These are phyloP conservation scores for Heliocidaris tuberculata DNA, from an alignment of 35 echinoderm and acorn worm genomes.

Conservation along the genomic window DNA sequence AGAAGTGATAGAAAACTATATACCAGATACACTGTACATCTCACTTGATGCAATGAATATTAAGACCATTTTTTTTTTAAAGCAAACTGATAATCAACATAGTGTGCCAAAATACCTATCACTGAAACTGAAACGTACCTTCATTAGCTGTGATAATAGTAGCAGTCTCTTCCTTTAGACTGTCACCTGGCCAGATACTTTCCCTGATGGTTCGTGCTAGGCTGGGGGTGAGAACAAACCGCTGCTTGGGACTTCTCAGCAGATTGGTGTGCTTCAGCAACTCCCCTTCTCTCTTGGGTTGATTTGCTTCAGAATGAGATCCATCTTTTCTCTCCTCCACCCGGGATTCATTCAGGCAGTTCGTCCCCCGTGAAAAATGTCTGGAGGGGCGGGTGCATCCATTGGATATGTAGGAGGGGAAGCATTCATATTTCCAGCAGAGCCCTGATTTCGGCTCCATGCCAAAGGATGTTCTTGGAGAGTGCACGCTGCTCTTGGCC, in stretches of 20 bases:
- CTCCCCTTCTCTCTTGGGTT: constrained; percentile 10
- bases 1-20: neutral
- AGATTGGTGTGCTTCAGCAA: constrained; percentile 49
- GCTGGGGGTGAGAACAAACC: constrained; percentile 52
- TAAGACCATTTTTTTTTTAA: too few relatives aligned
- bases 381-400: neutral
- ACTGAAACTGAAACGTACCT: constrained; percentile 25
- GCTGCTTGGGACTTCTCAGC: constrained; percentile 55
- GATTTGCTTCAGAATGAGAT: neutral
- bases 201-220: constrained; percentile 59
- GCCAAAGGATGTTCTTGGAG: too few relatives aligned
- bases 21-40: neutral
- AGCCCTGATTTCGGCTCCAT: neutral
- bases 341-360: neutral
- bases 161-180: constrained; percentile 64
- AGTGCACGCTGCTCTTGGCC: too few relatives aligned
- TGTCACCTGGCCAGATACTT: constrained; percentile 61
- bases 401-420: neutral
- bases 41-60: too few relatives aligned
- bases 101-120: neutral
- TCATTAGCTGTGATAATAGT: constrained; percentile 66
- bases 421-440: neutral
- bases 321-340: neutral
- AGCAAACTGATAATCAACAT: too few relatives aligned
- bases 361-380: neutral